Evolutionary conservation across 1,140 invertebrate species (phyloP), one percentile per base, ranked within the genome.

Genomic region (Diorhabda sublineata): DNA sequence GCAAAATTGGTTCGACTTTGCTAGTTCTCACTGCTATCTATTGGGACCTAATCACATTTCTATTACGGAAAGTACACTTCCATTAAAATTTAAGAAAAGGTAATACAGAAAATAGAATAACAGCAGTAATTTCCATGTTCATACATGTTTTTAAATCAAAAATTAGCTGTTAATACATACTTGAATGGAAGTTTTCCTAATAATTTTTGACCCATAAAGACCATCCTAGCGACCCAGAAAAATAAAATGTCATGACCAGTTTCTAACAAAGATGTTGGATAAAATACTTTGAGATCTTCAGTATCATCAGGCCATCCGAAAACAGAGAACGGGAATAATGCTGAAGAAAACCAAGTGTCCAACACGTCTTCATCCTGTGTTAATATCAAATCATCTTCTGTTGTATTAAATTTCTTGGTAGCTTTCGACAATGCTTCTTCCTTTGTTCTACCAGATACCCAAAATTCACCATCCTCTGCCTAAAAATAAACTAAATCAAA

Each of bases 181-280:
- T 90, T 93, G 82, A 99, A 99, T 2, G 98, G 98, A 47, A 99
- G 82, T 83, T 95, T 89, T 58, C 93, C 96, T 61, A 95, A 81
- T 6, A 99, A 83, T 72, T 95, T 92, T 76, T 95, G 89, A 0
- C 96, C 95, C 75, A 99, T 90, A 85, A 99, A 98, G 0, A 99
- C 97, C 98, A 99, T 99, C 75, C 96, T 86, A 0, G 97, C 97
- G 3, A 99, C 98, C 98, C 98, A 99, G 83, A 99, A 99, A 86
- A 99, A 99, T 11, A 99, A 82, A 78, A 99, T 99, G 81, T 95
- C 98, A 80, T 98, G 95, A 2, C 98, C 98, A 4, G 98, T 99
- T 84, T 99, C 98, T 72, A 99, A 82, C 9, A 99, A 82, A 3
- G 90, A 90, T 2, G 93, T 94, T 3, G 98, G 98, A 84, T 98